These are phyloP conservation scores for Rhinella marina DNA, from an alignment of 2,797 vertebrate genomes.

Conservation along the genomic window DNA sequence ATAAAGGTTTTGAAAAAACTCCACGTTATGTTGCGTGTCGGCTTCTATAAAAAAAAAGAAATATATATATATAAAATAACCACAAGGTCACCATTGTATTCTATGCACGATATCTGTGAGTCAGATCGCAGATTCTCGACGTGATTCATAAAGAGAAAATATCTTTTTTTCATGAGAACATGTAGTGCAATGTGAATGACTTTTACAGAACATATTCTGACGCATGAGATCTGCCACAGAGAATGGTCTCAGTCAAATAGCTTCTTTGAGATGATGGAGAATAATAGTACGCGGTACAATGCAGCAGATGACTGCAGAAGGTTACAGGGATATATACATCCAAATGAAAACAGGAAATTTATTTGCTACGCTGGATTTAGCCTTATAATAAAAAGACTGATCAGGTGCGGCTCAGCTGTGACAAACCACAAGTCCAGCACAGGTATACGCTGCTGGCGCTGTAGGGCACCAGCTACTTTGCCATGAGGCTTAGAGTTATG, in stretches of 20 bases:
- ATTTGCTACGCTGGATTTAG: not conserved
- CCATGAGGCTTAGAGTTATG: too few species aligned
- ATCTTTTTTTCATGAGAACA: conserved; percentile 59
- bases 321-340: not conserved
- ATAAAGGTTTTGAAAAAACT: conserved; percentile 47
- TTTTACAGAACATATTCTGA: conserved; percentile 58
- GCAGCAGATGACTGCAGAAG: conserved; percentile 41
- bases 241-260: conserved; percentile 45
- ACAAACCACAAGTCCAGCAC: not conserved
- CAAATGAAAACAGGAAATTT: not conserved
- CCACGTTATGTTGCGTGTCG: conserved; percentile 9
- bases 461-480: not conserved
- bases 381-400: not conserved
- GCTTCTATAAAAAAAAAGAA: conserved; percentile 21
- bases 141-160: conserved; percentile 62
- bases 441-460: not conserved
- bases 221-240: conserved; percentile 52
- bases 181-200: conserved; percentile 56
- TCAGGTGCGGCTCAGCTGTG: not conserved
- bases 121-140: conserved; percentile 53
- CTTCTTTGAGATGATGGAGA: conserved; percentile 45
- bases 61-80: conserved; percentile 29
- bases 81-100: conserved; percentile 59
- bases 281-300: conserved; percentile 31
- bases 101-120: conserved; percentile 48